phyloP scores from a whole-genome alignment of 2,888 invertebrate species.

The Tethea ocularis region DNA sequence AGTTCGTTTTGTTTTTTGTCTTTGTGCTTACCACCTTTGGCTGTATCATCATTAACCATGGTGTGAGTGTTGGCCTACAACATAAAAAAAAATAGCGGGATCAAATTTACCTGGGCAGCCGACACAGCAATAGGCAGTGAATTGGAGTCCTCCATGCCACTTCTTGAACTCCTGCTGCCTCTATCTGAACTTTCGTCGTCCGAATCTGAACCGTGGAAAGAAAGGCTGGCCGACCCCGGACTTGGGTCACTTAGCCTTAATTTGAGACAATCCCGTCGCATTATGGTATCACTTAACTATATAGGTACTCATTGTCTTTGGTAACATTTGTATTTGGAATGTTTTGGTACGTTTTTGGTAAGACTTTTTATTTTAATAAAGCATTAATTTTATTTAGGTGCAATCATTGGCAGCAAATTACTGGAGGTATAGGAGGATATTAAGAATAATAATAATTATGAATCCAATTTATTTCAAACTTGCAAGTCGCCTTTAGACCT shows the following conservation, averaged over 20 bases:
- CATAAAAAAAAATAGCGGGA: neutral
- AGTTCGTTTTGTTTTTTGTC: too few relatives aligned
- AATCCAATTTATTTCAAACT: too few relatives aligned
- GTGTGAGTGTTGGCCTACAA: too few relatives aligned
- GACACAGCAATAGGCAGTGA: conserved; percentile 55
- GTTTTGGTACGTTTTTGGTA: conserved; percentile 13
- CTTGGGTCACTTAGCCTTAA: conserved; percentile 76
- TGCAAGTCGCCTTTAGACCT: too few relatives aligned
- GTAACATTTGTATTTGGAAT: conserved; percentile 33
- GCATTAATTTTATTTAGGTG: too few relatives aligned
- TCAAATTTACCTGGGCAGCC: conserved; percentile 56
- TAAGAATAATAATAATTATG: too few relatives aligned
- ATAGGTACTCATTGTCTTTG: conserved; percentile 31
- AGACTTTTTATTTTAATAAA: neutral
- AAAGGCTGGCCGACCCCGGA: conserved; percentile 58
- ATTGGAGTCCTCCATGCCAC: conserved; percentile 49
- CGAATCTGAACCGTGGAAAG: conserved; percentile 72
- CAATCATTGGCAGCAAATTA: too few relatives aligned
- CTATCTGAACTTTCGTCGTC: conserved; percentile 71
- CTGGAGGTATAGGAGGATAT: too few relatives aligned
- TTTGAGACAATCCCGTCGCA: conserved; percentile 76
- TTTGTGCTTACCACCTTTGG: too few relatives aligned
- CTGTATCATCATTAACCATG: too few relatives aligned
- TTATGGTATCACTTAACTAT: conserved; percentile 43
- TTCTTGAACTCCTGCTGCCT: conserved; percentile 52